Evolutionary conservation across 2,797 vertebrate species (phyloP).

Genomic region (Gymnoscopelus microlampas): DNA sequence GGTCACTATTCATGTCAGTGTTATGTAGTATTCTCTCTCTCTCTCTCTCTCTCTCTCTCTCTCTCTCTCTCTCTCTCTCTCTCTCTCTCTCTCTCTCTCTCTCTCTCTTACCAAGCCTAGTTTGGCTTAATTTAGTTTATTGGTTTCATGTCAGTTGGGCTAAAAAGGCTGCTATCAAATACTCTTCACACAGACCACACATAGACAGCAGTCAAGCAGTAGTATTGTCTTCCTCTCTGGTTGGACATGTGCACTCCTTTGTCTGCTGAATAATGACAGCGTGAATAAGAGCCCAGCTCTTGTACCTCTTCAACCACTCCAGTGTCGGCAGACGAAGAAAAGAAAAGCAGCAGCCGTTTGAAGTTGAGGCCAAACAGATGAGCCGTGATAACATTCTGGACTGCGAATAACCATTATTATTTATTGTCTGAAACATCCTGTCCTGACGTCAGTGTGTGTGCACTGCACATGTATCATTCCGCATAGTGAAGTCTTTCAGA

Average conservation of each 20-base stretch:
- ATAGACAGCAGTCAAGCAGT: neutral
- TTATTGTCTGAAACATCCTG: conserved; percentile 20
- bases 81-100: too few relatives aligned
- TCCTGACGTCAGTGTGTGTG: neutral
- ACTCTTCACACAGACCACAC: conserved; percentile 20
- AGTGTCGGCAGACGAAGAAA: conserved; percentile 45
- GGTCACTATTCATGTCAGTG: too few relatives aligned
- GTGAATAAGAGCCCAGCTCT: conserved; percentile 42
- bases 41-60: too few relatives aligned
- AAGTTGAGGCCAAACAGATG: conserved; percentile 26
- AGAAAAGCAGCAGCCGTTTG: conserved; percentile 38
- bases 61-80: too few relatives aligned
- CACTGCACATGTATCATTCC: neutral
- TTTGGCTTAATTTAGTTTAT: too few relatives aligned
- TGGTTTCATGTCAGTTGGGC: too few relatives aligned
- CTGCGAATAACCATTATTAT: conserved; percentile 1
- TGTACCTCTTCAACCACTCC: conserved; percentile 56
- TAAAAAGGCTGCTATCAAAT: too few relatives aligned
- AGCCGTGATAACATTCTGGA: conserved; percentile 20
- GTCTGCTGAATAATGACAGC: conserved; percentile 58
- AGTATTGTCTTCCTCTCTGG: conserved; percentile 41
- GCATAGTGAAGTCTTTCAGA: neutral
- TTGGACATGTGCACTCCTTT: conserved; percentile 51
- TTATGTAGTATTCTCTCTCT: too few relatives aligned
- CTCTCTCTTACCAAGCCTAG: neutral